Evolutionary conservation across 2,113 vertebrate species (phyloP), one percentile per base, ranked within the genome.

Genomic region (Lontra canadensis): DNA sequence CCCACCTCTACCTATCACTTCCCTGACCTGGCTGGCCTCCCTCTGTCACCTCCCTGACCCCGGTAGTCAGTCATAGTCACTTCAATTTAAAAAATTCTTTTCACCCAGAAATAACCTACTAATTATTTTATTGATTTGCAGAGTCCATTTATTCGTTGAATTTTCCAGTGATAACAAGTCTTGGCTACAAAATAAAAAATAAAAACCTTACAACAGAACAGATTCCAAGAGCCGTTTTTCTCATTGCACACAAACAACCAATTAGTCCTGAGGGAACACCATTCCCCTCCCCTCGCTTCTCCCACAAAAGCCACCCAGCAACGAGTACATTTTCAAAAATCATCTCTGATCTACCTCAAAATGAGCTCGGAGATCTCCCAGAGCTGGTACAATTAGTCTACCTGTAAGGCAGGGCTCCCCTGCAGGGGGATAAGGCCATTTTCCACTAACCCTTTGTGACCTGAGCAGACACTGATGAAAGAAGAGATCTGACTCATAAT

Each of bases 391-490:
- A 97, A 97, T 97, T 86, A 95, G 57, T 39, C 73, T 47, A 44
- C 57, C 90, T 93, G 88, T 57, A 61, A 85, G 34, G 74, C 49
- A 85, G 59, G 12, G 39, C 69, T 81, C n/a, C 73, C 63, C 52
- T 61, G 36, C 12, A 9, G 76, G 12, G 11, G 34, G 10, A n/a
- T 31, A 9, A 13, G 74, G 36, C 13, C 67, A 67, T n/a, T 94
- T 96, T 74, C 90, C 83, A 97, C 97, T 96, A 98, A 98, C 90
- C 80, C 95, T 83, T 91, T n/a, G 52, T 91, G 81, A 81, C 63
- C 92, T 7, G 23, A 88, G 26, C 84, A 90, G 73, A 85, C 11
- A 59, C 18, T 7, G 47, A 86, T 52, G 59, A 89, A 85, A 90
- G 85, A 49, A 39, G 55, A 74, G 89, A 57, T 57, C 34, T 0